Percentiles rank a stretch among this genome's conserved stretches.
phyloP scores from a whole-genome alignment of 2,888 invertebrate species.

The Saturnia pavonia region DNA sequence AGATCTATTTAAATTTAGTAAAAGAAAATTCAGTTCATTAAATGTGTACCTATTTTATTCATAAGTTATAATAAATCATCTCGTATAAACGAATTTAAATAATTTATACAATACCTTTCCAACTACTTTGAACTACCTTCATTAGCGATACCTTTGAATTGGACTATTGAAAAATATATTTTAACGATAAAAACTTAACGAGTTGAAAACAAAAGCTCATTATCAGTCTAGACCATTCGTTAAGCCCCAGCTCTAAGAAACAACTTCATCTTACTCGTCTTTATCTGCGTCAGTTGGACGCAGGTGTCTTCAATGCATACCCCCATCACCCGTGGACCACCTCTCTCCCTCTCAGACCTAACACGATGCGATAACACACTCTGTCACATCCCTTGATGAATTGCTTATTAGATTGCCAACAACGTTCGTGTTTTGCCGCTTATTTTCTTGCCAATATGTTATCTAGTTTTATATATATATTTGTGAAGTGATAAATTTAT shows the following conservation, averaged over 20 bases:
- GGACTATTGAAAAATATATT: conserved; percentile 10
- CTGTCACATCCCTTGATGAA: conserved; percentile 76
- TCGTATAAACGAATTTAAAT: background rate
- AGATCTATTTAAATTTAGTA: background rate
- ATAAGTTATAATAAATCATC: background rate
- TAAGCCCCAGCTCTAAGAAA: conserved; percentile 60
- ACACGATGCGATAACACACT: conserved; percentile 61
- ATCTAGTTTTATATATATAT: conserved; percentile 40
- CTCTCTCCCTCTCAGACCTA: conserved; percentile 27
- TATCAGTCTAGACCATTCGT: conserved; percentile 58
- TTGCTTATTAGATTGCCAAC: conserved; percentile 74
- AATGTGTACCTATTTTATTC: background rate
- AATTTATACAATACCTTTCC: background rate
- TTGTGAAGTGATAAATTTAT: conserved; percentile 16
- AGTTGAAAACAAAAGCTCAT: conserved; percentile 51
- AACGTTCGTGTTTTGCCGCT: conserved; percentile 55
- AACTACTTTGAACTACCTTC: conserved; percentile 15
- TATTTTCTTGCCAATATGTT: conserved; percentile 58
- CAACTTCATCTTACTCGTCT: conserved; percentile 60
- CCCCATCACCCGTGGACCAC: conserved; percentile 26
- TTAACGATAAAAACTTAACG: conserved; percentile 48
- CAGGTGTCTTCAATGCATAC: conserved; percentile 60
- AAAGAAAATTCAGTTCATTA: background rate
- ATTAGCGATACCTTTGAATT: conserved; percentile 12
- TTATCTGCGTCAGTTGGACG: conserved; percentile 61